phyloP scores from a whole-genome alignment of 2,797 vertebrate species.

The Hoplostethus mediterraneus region DNA sequence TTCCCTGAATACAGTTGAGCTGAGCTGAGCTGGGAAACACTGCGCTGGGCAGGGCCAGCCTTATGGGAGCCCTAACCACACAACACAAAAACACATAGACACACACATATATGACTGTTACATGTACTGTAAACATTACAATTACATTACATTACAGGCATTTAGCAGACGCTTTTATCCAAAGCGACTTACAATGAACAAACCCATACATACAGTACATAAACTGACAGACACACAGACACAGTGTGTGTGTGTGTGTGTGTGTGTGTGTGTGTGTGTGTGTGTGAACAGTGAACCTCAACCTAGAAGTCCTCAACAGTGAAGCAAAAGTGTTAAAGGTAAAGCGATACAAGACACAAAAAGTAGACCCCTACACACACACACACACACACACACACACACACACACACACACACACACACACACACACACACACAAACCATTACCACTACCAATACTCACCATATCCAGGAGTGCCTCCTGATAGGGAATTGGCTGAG shows the following conservation, averaged over 20 bases:
- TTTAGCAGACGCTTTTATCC: too few relatives aligned
- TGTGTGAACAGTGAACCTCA: too few relatives aligned
- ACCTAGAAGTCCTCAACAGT: too few relatives aligned
- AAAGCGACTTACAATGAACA: neutral
- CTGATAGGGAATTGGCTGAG: conserved; percentile 82
- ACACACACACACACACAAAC: conserved; percentile 8
- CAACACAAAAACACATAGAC: conserved; percentile 43
- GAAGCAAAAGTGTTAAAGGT: neutral
- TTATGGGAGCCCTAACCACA: conserved; percentile 42
- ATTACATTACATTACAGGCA: too few relatives aligned
- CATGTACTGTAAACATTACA: neutral
- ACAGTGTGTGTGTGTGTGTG: too few relatives aligned
- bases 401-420: conserved; percentile 2
- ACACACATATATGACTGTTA: conserved; percentile 11
- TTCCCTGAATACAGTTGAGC: conserved; percentile 67
- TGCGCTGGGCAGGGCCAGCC: conserved; percentile 35
- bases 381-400: too few relatives aligned
- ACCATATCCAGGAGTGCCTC: conserved; percentile 89
- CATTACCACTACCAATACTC: conserved; percentile 56
- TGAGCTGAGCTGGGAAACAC: conserved; percentile 33
- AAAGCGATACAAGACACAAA: conserved; percentile 1
- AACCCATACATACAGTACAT: conserved; percentile 7
- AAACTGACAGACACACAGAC: neutral
- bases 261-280: too few relatives aligned
- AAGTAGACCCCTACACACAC: conserved; percentile 2